phyloP scores from a whole-genome alignment of 2,797 vertebrate species.

The Sus cebifrons region DNA sequence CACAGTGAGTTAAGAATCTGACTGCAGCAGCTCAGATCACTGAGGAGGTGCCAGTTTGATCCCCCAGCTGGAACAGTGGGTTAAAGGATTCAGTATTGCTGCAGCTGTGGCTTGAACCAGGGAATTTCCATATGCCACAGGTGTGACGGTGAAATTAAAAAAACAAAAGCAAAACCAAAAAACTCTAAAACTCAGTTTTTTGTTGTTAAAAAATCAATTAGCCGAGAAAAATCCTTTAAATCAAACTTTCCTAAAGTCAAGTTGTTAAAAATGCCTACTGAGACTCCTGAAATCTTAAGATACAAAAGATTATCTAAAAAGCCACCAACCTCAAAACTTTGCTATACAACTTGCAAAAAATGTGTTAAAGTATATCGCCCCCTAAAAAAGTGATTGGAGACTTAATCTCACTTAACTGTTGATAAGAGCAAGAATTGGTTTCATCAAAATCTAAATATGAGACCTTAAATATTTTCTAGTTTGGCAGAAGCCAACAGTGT shows the following conservation, averaged over 20 bases:
- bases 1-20: too few relatives aligned
- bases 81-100: too few relatives aligned
- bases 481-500: background rate
- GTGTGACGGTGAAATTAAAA: too few relatives aligned
- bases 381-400: background rate
- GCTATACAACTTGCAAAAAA: background rate
- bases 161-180: too few relatives aligned
- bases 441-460: slow-evolving; percentile 9
- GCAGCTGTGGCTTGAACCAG: too few relatives aligned
- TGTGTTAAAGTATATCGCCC: background rate
- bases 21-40: too few relatives aligned
- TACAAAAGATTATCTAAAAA: slow-evolving; percentile 51
- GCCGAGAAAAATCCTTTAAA: slow-evolving; percentile 59
- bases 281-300: slow-evolving; percentile 20
- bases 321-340: background rate
- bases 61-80: too few relatives aligned
- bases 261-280: background rate
- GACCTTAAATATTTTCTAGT: slow-evolving; percentile 23
- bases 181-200: background rate
- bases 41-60: too few relatives aligned
- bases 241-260: slow-evolving; percentile 35
- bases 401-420: background rate
- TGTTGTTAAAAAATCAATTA: slow-evolving; percentile 40
- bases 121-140: too few relatives aligned
- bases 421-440: slow-evolving; percentile 40